Base-by-base conservation (phyloP, 2,888 invertebrate genomes). In the Brachynemurus nebulosus region DNA sequence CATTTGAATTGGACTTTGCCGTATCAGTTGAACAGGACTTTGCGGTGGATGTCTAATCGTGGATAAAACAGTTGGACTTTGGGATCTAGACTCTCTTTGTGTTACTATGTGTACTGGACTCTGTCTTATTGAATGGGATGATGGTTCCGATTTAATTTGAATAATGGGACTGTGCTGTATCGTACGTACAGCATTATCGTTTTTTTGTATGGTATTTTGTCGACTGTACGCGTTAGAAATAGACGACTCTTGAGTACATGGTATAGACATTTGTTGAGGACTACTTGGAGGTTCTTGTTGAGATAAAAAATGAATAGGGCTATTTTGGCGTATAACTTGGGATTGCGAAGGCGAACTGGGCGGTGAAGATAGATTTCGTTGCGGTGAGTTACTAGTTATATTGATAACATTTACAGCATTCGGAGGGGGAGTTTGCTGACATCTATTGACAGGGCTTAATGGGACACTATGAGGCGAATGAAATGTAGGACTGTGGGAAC, bases 341-440 rank as follows among this genome's bases (percentile, higher is more conserved):
- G 34, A 18, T 33, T 34, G 33, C 3, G 36, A 35, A 35, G 33
- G 30, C n/a, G 33, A 21, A 17, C 38, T 45, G 33, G 57, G 56
- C 9, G 18, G 37, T 20, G 37, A 20, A 19, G 37, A 37, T 37
- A 20, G 37, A 9, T 18, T 19, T 17, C 20, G 18, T 37, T 37
- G 37, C 9, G 37, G 37, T 2, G 37, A 19, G 20, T 37, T 37
- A 37, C 30, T 30, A 4, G 30, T 30, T 4, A 11, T 11, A 30
- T 30, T 30, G 4, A 37, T 53, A 19, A 41, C 35, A 25, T 40
- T 34, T 23, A 62, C 63, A 11, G 64, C 63, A 49, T 60, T 61
- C n/a, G 38, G 64, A 11, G 64, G 66, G 11, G 65, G 65, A 30
- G 65, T 64, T 43, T 64, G 51, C 9, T 64, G 63, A 17, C 64